Conservation (phyloP, 64 coral and sea anemone genomes). For the Hydrozoanthus tunicans region DNA sequence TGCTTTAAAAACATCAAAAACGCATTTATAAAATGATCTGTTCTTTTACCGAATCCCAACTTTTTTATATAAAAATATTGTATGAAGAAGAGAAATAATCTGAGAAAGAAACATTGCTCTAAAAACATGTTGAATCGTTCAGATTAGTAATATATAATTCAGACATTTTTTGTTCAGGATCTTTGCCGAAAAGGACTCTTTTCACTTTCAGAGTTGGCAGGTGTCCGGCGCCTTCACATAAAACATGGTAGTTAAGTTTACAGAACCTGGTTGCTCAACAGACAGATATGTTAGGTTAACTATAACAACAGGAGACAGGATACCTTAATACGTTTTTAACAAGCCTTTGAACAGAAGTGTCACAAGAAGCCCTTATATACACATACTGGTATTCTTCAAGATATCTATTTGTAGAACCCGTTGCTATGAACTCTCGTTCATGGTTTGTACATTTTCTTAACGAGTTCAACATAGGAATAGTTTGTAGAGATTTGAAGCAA, state of each 20-base stretch:
- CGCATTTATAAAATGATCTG: not conserved
- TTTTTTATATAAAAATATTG: not conserved
- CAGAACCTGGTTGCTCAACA: constrained; percentile 11
- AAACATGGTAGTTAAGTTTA: not conserved
- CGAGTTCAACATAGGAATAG: not conserved
- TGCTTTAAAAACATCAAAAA: not conserved
- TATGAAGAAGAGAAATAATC: not conserved
- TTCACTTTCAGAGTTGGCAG: not conserved
- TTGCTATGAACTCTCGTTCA: constrained; percentile 43
- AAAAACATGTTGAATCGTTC: no score
- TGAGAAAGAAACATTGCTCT: not conserved
- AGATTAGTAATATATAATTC: not conserved
- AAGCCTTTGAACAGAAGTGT: constrained; percentile 57
- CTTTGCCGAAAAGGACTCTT: not conserved
- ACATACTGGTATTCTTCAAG: constrained; percentile 24
- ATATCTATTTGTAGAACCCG: constrained; percentile 52
- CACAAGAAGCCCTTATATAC: constrained; percentile 2
- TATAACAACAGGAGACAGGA: constrained; percentile 41
- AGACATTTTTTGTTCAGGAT: not conserved
- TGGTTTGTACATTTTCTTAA: not conserved
- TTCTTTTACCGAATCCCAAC: not conserved
- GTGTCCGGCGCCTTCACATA: not conserved
- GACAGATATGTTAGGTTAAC: constrained; percentile 19
- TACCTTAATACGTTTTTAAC: constrained; percentile 61
- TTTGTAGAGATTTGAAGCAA: no score